Evolutionary conservation across 2,888 invertebrate genomes (phyloP).

Genomic region (Agriopis leucophaearia): DNA sequence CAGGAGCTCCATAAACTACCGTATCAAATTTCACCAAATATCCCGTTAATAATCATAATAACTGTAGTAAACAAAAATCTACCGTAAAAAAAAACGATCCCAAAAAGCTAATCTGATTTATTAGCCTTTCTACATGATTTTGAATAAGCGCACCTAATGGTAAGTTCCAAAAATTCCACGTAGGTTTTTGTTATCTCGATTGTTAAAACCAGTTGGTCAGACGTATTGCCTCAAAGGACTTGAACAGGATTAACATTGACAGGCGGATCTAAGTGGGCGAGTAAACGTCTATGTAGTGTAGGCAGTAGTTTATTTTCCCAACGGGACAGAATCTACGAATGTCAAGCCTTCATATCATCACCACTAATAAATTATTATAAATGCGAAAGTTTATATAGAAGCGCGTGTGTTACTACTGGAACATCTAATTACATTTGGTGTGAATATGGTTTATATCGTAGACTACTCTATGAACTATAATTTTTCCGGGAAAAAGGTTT

Average conservation of each 20-base stretch:
- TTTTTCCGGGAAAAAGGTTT: too few species aligned
- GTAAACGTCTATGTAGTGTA: background rate
- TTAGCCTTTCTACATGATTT: too few species aligned
- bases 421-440: too few species aligned
- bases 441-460: too few species aligned
- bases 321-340: background rate
- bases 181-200: background rate
- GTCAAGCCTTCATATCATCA: background rate
- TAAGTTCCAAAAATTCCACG: background rate
- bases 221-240: background rate
- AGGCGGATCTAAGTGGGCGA: constrained; percentile 21
- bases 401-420: too few species aligned
- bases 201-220: background rate
- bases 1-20: too few species aligned
- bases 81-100: too few species aligned
- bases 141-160: background rate
- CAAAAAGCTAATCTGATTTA: too few species aligned
- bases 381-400: background rate
- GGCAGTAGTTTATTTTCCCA: background rate
- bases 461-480: too few species aligned
- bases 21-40: too few species aligned
- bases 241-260: constrained; percentile 5
- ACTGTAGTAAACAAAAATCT: too few species aligned
- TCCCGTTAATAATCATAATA: too few species aligned
- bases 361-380: background rate